phyloP scores from a whole-genome alignment of 2,797 vertebrate species.

The Phalloptychus januarius region DNA sequence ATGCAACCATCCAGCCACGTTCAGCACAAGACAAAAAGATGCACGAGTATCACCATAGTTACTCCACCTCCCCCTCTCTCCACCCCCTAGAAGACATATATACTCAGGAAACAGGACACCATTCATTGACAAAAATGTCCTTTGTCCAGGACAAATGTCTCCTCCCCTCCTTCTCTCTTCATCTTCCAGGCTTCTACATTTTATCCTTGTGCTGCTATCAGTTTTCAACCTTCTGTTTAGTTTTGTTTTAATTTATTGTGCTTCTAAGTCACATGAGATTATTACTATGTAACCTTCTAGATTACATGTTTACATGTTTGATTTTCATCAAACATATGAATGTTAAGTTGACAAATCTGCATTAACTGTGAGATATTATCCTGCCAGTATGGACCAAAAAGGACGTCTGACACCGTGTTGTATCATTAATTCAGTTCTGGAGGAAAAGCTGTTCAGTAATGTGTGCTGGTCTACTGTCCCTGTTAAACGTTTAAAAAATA shows the following conservation, averaged over 20 bases:
- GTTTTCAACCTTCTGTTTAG: neutral
- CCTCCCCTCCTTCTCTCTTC: conserved; percentile 21
- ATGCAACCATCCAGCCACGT: conserved; percentile 23
- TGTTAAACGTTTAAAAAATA: conserved; percentile 5
- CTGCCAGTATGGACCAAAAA: neutral
- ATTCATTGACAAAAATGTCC: conserved; percentile 71
- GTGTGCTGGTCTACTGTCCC: neutral
- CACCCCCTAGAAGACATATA: conserved; percentile 25
- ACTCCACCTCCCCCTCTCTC: conserved; percentile 34
- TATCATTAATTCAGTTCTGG: neutral
- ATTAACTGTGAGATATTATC: neutral
- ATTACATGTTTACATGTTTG: neutral
- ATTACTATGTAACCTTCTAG: neutral
- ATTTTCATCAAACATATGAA: neutral
- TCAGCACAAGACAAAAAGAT: conserved; percentile 14
- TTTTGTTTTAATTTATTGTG: neutral
- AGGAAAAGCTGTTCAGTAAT: neutral
- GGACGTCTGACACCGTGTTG: neutral
- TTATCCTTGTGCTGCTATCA: neutral
- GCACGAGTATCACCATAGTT: conserved; percentile 4
- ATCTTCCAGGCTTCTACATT: conserved; percentile 28
- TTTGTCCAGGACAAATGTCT: conserved; percentile 70
- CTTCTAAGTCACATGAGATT: neutral
- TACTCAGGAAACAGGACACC: conserved; percentile 68
- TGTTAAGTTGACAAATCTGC: neutral